Evolutionary conservation across 2,113 vertebrate species (phyloP).

Genomic region (Pseudopipra pipra): DNA sequence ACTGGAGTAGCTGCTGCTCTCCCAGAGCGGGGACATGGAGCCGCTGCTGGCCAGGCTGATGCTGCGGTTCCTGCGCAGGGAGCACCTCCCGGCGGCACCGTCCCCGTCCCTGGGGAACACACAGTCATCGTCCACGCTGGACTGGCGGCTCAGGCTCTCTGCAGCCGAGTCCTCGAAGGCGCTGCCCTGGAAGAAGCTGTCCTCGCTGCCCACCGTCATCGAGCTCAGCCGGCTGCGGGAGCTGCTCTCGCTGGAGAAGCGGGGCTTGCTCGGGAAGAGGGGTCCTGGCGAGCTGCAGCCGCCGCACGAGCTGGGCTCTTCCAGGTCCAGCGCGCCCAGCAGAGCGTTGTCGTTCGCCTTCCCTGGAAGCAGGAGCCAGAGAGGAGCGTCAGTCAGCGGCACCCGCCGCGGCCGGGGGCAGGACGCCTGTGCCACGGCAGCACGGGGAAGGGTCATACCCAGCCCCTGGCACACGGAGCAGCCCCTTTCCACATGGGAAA

Average conservation of each 20-base stretch:
- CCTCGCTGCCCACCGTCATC: slow-evolving; percentile 85
- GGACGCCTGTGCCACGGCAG: accelerated
- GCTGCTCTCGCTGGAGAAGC: slow-evolving; percentile 89
- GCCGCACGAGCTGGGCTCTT: slow-evolving; percentile 4
- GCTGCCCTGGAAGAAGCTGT: slow-evolving; percentile 64
- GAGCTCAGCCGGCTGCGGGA: slow-evolving; percentile 79
- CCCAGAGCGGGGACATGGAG: slow-evolving; percentile 84
- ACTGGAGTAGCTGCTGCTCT: slow-evolving; percentile 60
- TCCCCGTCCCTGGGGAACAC: slow-evolving; percentile 74
- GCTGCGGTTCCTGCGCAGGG: slow-evolving; percentile 78
- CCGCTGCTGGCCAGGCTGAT: slow-evolving; percentile 81
- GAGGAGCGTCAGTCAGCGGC: accelerated
- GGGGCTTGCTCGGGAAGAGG: slow-evolving; percentile 3
- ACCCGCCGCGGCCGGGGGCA: accelerated
- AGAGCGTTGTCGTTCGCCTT: slow-evolving; percentile 56
- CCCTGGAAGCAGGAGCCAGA: slow-evolving; percentile 68
- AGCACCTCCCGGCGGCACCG: not conserved
- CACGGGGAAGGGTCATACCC: accelerated
- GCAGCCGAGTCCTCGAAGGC: slow-evolving; percentile 77
- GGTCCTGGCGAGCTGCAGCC: not conserved
- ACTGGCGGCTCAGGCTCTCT: slow-evolving; percentile 73
- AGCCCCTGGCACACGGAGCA: not conserved
- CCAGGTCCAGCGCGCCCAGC: slow-evolving; percentile 60
- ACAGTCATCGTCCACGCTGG: slow-evolving; percentile 77
- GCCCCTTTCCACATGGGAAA: accelerated